Base-by-base conservation (phyloP, 2,113 vertebrate species). In the Diglossa brunneiventris region DNA sequence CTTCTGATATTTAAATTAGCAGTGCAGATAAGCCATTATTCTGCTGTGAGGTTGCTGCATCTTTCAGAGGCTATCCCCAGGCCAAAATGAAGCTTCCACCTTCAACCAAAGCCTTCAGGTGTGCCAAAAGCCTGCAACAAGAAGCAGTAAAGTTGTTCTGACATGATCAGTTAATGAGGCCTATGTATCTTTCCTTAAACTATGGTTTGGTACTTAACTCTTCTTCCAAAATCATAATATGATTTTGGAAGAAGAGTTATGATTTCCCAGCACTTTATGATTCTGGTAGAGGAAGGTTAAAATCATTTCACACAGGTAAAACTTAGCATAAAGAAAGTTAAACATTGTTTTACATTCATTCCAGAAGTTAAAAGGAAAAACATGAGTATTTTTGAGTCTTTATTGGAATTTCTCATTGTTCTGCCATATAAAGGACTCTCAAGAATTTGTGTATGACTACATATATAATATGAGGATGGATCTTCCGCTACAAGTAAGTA, bases 401-500 rank as follows among this genome's bases (percentile, higher is more conserved):
- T 35, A 55, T 62, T 75, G 87, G 31, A 63, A 89, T 78, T 63
- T 78, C 30, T 74, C 6, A 67, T 64, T 84, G 47, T 91, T 89
- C 53, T 82, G 47, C 20, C 73, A 44, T 49, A 75, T 35, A 49
- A 94, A 90, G 27, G n/a, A 77, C 3, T 67, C 68, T 72, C 19
- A 61, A 72, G 61, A 63, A 74, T 14, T 42, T 35, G 37, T 44
- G 11, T 50, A 70, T 90, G 85, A 95, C 50, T 70, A 53, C 58
- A 79, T 49, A 21, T 69, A 33, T 42, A 76, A 76, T 58, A 67
- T 78, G 74, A 90, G 47, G 35, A 96, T 76, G 73, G 82, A 13
- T 89, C 66, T 92, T 81, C 59, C n/a, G 55, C 33, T 73, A 47
- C 94, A 96, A 93, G 96, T 87, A 44, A 87, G 42, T 52, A 94